Conservation (phyloP, 2,113 vertebrate species). For the Acinonyx jubatus region DNA sequence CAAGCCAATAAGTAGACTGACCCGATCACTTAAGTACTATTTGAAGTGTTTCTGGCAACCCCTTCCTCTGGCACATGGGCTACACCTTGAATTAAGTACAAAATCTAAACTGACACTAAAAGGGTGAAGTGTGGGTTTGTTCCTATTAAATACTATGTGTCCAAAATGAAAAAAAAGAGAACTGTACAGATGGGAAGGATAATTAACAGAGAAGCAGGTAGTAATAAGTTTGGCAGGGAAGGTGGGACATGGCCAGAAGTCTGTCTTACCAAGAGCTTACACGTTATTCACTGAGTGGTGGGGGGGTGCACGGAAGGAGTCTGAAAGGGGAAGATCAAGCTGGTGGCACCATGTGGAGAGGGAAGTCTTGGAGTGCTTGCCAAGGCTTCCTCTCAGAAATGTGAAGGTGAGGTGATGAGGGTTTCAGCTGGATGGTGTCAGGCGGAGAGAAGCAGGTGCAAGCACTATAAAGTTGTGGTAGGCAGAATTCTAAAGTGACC, state of each 20-base stretch:
- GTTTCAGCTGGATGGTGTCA: neutral
- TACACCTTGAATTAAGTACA: neutral
- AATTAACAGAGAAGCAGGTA: neutral
- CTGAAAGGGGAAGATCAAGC: neutral
- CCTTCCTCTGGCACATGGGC: neutral
- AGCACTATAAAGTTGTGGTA: neutral
- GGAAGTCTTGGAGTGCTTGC: neutral
- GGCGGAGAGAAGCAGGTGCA: neutral
- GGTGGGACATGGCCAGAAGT: rapidly evolving
- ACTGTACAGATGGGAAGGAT: neutral
- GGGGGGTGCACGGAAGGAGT: rapidly evolving
- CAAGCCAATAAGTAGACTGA: neutral
- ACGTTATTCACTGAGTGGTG: neutral
- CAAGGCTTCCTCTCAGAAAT: neutral
- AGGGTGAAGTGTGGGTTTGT: neutral
- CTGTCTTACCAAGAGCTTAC: neutral
- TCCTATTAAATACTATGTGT: neutral
- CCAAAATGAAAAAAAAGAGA: neutral
- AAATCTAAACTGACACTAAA: neutral
- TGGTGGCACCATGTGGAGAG: neutral
- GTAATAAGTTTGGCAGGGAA: neutral
- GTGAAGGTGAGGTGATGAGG: neutral
- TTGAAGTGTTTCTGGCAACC: neutral
- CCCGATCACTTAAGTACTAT: neutral
- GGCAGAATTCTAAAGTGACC: neutral